phyloP scores from a whole-genome alignment of 2,888 invertebrate genomes.

The Amphipyra berbera region DNA sequence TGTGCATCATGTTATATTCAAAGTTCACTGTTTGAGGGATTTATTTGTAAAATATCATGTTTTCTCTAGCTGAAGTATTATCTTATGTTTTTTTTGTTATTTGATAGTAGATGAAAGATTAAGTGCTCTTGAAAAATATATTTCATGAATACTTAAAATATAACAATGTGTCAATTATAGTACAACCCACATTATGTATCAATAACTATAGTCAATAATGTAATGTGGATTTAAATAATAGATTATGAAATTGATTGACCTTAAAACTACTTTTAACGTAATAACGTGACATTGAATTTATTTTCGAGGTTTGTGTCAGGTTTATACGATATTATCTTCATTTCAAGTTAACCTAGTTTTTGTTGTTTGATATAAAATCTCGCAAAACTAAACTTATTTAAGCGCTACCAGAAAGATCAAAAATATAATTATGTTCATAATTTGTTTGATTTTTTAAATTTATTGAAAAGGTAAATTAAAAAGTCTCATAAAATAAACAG shows the following conservation, averaged over 20 bases:
- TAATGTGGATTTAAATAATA: too few species aligned
- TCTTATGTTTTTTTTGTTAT: constrained; percentile 1
- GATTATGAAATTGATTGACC: too few species aligned
- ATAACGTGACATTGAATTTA: too few species aligned
- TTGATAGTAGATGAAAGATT: constrained; percentile 2
- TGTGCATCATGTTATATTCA: constrained; percentile 10
- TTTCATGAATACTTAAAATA: neutral
- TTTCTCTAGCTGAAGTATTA: neutral
- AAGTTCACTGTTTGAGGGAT: constrained; percentile 15
- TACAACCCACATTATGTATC: neutral
- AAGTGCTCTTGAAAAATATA: neutral
- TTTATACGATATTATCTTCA: too few species aligned
- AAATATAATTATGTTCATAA: too few species aligned
- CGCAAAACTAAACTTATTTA: too few species aligned
- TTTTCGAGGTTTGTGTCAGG: too few species aligned
- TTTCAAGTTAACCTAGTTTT: too few species aligned
- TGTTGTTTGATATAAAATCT: too few species aligned
- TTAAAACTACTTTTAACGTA: too few species aligned
- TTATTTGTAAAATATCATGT: constrained; percentile 5
- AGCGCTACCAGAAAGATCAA: too few species aligned
- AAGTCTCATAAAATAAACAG: constrained; percentile 25
- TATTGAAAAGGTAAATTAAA: neutral
- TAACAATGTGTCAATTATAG: constrained; percentile 4
- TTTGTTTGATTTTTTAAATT: too few species aligned
- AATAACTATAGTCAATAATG: neutral